These are phyloP conservation scores for Chrysocyon brachyurus DNA, from an alignment of 2,797 vertebrate species.

Conservation along the genomic window DNA sequence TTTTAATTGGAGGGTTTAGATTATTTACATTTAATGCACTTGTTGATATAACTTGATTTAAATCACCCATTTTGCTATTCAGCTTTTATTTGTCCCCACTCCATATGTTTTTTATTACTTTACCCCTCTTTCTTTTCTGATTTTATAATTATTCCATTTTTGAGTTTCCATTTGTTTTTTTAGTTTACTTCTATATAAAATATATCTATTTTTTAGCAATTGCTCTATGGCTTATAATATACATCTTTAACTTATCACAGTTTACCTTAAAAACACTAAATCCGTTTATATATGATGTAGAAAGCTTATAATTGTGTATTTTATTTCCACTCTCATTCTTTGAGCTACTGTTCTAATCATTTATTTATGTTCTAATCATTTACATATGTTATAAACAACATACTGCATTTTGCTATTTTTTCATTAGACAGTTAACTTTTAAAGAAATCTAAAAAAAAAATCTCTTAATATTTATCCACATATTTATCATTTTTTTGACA, in stretches of 20 bases:
- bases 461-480: not conserved
- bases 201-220: not conserved
- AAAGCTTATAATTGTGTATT: not conserved
- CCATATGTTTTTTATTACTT: not conserved
- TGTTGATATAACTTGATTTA: not conserved
- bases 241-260: not conserved
- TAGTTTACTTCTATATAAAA: not conserved
- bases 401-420: not conserved
- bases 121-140: not conserved
- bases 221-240: not conserved
- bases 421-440: not conserved
- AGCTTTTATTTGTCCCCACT: not conserved
- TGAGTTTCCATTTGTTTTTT: not conserved
- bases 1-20: conserved; percentile 3
- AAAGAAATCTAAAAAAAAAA: not conserved
- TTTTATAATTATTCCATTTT: not conserved
- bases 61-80: not conserved
- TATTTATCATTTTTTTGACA: conserved; percentile 5
- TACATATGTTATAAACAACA: not conserved
- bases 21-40: not conserved
- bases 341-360: not conserved
- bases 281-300: not conserved
- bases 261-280: conserved; percentile 23
- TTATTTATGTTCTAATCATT: conserved; percentile 4
- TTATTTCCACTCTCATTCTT: not conserved